Evolutionary conservation across 1,140 invertebrate species (phyloP).

Genomic region (Phthorimaea operculella): DNA sequence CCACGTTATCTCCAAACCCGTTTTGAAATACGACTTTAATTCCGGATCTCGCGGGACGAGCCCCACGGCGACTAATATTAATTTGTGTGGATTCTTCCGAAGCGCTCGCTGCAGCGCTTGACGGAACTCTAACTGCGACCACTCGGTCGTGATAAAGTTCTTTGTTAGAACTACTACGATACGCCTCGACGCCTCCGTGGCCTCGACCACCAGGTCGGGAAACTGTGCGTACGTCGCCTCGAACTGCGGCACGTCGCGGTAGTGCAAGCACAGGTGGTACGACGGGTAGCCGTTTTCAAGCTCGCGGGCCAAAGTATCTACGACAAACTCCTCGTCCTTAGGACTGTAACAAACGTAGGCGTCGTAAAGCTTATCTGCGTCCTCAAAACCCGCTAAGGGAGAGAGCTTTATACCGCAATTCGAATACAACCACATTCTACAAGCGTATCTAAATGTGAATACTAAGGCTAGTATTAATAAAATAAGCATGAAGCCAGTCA

Average conservation of each 20-base stretch:
- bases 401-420: slow-evolving; percentile 84
- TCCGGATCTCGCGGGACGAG: slow-evolving; percentile 87
- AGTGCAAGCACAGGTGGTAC: slow-evolving; percentile 86
- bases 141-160: slow-evolving; percentile 87
- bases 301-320: slow-evolving; percentile 82
- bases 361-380: slow-evolving; percentile 87
- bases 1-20: slow-evolving; percentile 86
- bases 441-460: slow-evolving; percentile 83
- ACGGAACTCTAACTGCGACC: slow-evolving; percentile 85
- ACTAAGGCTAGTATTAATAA: slow-evolving; percentile 78
- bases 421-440: slow-evolving; percentile 87
- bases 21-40: slow-evolving; percentile 86
- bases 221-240: slow-evolving; percentile 76
- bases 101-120: slow-evolving; percentile 86
- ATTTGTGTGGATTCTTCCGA: slow-evolving; percentile 80
- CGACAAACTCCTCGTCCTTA: slow-evolving; percentile 88
- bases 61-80: slow-evolving; percentile 86
- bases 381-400: slow-evolving; percentile 78
- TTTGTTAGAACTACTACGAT: slow-evolving; percentile 82
- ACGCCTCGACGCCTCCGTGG: slow-evolving; percentile 84
- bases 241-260: slow-evolving; percentile 86
- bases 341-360: slow-evolving; percentile 91
- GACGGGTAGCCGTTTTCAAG: slow-evolving; percentile 78
- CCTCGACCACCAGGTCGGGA: slow-evolving; percentile 84
- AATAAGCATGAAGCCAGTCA: slow-evolving; percentile 78